These are phyloP conservation scores for Toxotes jaculatrix DNA, from an alignment of 2,113 vertebrate species.

Conservation along the genomic window DNA sequence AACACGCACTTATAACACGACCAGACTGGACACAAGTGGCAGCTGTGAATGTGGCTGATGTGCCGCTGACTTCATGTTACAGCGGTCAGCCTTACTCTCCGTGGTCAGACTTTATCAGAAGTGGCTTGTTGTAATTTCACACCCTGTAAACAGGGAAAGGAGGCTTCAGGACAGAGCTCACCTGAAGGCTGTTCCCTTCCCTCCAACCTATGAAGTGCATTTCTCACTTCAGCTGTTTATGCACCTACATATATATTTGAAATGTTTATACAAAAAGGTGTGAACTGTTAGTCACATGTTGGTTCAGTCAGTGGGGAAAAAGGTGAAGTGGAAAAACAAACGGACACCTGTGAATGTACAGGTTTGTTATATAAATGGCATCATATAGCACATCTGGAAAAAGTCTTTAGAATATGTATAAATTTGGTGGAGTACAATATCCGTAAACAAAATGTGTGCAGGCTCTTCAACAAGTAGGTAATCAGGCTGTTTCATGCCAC, in stretches of 20 bases:
- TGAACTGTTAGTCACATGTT: not conserved
- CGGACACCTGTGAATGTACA: not conserved
- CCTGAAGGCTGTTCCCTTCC: slow-evolving; percentile 1
- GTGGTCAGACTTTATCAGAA: slow-evolving; percentile 35
- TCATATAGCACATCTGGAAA: not conserved
- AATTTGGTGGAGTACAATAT: too few species aligned
- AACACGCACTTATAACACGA: not conserved
- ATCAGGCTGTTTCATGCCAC: too few species aligned
- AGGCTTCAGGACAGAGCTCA: not conserved
- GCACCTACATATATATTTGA: not conserved
- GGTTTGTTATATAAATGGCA: not conserved
- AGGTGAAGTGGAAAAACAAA: not conserved
- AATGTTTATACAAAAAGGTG: not conserved
- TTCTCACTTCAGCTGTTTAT: slow-evolving; percentile 13
- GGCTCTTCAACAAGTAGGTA: too few species aligned
- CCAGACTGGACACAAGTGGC: not conserved
- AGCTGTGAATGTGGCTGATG: not conserved
- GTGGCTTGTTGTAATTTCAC: slow-evolving; percentile 48
- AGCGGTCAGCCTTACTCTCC: not conserved
- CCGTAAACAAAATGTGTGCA: too few species aligned
- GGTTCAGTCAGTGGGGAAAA: not conserved
- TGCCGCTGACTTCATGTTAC: not conserved
- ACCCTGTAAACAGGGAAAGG: slow-evolving; percentile 44
- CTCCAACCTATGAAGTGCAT: not conserved
- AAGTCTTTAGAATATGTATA: not conserved